These are phyloP conservation scores for Hydropsyche betteni DNA, from an alignment of 2,888 invertebrate species.

Conservation along the genomic window DNA sequence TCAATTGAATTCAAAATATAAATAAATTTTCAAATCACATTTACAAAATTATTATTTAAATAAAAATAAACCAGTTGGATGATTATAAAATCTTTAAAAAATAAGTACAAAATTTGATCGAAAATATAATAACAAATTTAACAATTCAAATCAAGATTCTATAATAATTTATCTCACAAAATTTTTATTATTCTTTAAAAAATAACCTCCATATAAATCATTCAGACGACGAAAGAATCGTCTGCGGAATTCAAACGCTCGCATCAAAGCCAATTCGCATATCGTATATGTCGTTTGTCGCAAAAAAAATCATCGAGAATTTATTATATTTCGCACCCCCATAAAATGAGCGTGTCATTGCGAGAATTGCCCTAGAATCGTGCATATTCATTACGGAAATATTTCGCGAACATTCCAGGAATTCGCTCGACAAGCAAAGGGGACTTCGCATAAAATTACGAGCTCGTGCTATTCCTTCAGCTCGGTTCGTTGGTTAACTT, in stretches of 20 bases:
- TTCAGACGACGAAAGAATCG: not conserved
- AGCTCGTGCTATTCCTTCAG: not conserved
- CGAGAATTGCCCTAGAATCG: slow-evolving; percentile 1
- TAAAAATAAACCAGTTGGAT: no score
- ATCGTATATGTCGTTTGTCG: slow-evolving; percentile 8
- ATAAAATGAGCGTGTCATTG: slow-evolving; percentile 5
- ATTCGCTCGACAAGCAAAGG: no score
- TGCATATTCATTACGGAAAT: slow-evolving; percentile 1
- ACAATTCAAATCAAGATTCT: no score
- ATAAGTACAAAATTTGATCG: no score
- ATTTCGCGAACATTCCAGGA: not conserved
- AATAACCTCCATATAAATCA: slow-evolving; percentile 14
- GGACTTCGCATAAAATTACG: not conserved
- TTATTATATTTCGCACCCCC: not conserved
- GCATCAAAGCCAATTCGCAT: slow-evolving; percentile 20
- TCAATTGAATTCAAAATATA: no score
- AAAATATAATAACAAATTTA: no score
- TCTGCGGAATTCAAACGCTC: slow-evolving; percentile 13
- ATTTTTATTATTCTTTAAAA: not conserved
- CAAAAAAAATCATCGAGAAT: slow-evolving; percentile 15
- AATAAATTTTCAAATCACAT: no score
- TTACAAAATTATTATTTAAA: no score
- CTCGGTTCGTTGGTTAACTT: no score
- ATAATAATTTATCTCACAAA: no score
- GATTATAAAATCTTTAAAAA: no score